Evolutionary conservation across 1,140 invertebrate genomes (phyloP).

Genomic region (Neotoxoptera formosana): DNA sequence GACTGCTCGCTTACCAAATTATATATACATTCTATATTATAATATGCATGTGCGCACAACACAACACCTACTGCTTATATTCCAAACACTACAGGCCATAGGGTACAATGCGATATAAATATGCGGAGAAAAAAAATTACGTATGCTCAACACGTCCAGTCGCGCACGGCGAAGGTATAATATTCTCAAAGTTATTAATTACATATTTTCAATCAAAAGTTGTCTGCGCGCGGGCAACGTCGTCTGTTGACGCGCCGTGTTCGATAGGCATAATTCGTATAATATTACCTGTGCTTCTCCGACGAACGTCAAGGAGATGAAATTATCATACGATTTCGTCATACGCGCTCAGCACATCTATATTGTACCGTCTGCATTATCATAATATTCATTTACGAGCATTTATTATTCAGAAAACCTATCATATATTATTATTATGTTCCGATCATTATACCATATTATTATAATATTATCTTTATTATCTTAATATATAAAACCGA

Average conservation of each 20-base stretch:
- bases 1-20: not conserved
- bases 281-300: not conserved
- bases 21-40: not conserved
- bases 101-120: not conserved
- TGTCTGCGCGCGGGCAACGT: not conserved
- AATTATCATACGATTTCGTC: not conserved
- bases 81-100: not conserved
- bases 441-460: not conserved
- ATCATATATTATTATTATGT: not conserved
- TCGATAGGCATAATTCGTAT: not conserved
- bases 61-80: not conserved
- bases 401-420: not conserved
- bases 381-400: not conserved
- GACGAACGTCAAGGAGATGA: not conserved
- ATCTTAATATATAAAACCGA: too few species aligned
- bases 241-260: not conserved
- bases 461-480: too few species aligned
- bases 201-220: not conserved
- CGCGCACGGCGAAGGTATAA: not conserved
- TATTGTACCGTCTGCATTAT: not conserved
- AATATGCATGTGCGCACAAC: not conserved
- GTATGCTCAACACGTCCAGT: not conserved
- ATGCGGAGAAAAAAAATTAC: not conserved
- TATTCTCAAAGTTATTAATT: not conserved
- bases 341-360: not conserved